These are phyloP conservation scores for Erebia epiphron DNA, from an alignment of 2,888 invertebrate genomes.

Conservation along the genomic window DNA sequence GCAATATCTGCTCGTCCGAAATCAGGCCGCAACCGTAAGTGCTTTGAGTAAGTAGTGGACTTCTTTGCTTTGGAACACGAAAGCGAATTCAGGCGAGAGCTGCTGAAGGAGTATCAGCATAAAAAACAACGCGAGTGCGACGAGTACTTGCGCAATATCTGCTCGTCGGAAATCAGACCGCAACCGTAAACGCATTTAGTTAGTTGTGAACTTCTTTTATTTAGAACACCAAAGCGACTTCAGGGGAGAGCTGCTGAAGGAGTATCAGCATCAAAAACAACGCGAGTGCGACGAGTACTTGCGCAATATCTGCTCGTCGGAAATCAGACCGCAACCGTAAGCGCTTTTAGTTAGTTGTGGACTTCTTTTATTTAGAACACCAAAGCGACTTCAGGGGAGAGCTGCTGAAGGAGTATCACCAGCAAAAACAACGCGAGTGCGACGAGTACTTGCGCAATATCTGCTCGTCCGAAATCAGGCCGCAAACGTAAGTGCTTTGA, in stretches of 20 bases:
- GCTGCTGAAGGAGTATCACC: slow-evolving; percentile 90
- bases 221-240: slow-evolving; percentile 59
- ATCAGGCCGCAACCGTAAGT: slow-evolving; percentile 66
- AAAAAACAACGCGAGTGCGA: slow-evolving; percentile 86
- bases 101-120: slow-evolving; percentile 91
- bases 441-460: slow-evolving; percentile 76
- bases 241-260: slow-evolving; percentile 88
- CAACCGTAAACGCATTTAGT: slow-evolving; percentile 56
- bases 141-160: slow-evolving; percentile 73
- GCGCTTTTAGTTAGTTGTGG: too few species aligned
- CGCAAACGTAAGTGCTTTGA: slow-evolving; percentile 58
- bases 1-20: slow-evolving; percentile 72
- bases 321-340: slow-evolving; percentile 69
- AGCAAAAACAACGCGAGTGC: slow-evolving; percentile 86
- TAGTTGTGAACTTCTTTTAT: too few species aligned
- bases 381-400: slow-evolving; percentile 84
- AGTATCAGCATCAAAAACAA: slow-evolving; percentile 91
- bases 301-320: slow-evolving; percentile 71
- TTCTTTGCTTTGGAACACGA: slow-evolving; percentile 40
- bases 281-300: slow-evolving; percentile 80
- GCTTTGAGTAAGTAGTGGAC: too few species aligned
- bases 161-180: slow-evolving; percentile 66
- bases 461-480: slow-evolving; percentile 67
- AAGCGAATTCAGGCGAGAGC: slow-evolving; percentile 83
- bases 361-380: background rate